Evolutionary conservation across 2,888 invertebrate species (phyloP).

Genomic region (Gandaritis pyraliata): DNA sequence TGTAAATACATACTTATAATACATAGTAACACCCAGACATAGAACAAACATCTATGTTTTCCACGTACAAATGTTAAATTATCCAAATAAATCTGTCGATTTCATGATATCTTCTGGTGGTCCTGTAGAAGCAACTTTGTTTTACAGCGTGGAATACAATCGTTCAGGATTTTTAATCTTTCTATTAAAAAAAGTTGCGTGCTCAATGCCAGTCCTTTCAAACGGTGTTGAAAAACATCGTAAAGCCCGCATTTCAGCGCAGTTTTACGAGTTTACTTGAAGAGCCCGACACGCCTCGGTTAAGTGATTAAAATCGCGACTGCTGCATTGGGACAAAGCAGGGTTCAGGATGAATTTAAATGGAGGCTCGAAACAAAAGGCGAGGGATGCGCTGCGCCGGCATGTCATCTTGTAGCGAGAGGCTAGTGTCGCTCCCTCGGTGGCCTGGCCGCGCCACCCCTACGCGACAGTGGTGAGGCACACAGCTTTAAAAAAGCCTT

Average conservation of each 20-base stretch:
- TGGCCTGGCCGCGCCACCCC: slow-evolving; percentile 28
- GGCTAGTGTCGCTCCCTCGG: slow-evolving; percentile 37
- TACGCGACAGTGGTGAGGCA: too few relatives aligned
- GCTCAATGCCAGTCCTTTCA: slow-evolving; percentile 9
- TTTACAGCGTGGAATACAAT: too few relatives aligned
- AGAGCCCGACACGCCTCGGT: slow-evolving; percentile 62
- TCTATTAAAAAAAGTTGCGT: too few relatives aligned
- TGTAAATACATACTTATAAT: too few relatives aligned
- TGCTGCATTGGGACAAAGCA: slow-evolving; percentile 68
- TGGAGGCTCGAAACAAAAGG: slow-evolving; percentile 66
- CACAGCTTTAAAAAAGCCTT: too few relatives aligned
- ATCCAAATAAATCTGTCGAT: too few relatives aligned
- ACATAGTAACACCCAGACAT: too few relatives aligned
- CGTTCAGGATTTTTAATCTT: too few relatives aligned
- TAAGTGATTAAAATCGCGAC: slow-evolving; percentile 79
- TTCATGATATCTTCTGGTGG: too few relatives aligned
- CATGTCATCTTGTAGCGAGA: slow-evolving; percentile 60
- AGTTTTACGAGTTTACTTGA: slow-evolving; percentile 62
- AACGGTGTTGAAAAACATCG: slow-evolving; percentile 5
- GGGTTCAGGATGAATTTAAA: slow-evolving; percentile 78
- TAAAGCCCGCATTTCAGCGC: slow-evolving; percentile 49
- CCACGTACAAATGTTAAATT: too few relatives aligned
- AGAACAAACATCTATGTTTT: too few relatives aligned
- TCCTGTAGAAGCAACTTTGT: too few relatives aligned
- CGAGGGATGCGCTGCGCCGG: slow-evolving; percentile 50